These are phyloP conservation scores for Parasteatoda tepidariorum DNA, from an alignment of 1,140 invertebrate species.

Conservation along the genomic window DNA sequence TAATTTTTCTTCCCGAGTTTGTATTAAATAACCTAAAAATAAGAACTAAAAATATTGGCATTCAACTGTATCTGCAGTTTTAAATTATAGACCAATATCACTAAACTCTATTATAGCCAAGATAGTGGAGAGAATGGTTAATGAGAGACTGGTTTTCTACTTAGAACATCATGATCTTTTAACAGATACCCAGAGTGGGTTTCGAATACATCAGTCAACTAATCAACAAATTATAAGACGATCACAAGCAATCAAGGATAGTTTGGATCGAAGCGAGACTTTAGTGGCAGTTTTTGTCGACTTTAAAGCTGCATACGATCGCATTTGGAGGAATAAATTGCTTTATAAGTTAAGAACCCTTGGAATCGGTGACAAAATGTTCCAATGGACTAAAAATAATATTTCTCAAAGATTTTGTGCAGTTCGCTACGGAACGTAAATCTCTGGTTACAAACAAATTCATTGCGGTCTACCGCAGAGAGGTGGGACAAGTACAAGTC, in stretches of 20 bases:
- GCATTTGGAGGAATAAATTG: slow-evolving; percentile 16
- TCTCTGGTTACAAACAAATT: slow-evolving; percentile 1
- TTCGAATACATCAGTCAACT: slow-evolving; percentile 12
- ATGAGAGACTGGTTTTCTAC: slow-evolving; percentile 12
- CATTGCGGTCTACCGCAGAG: background rate
- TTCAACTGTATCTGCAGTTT: too few species aligned
- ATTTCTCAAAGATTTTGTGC: slow-evolving; percentile 23
- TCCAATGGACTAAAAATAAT: slow-evolving; percentile 10
- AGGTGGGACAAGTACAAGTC: too few species aligned
- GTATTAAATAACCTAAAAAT: too few species aligned
- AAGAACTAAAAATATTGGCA: too few species aligned
- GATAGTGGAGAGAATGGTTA: slow-evolving; percentile 9
- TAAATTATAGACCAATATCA: too few species aligned
- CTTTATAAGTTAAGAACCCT: slow-evolving; percentile 9
- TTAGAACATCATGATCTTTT: too few species aligned
- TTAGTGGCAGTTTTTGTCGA: slow-evolving; percentile 9
- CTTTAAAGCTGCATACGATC: slow-evolving; percentile 10
- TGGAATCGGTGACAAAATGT: slow-evolving; percentile 6
- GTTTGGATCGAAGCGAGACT: slow-evolving; percentile 7
- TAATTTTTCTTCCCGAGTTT: too few species aligned
- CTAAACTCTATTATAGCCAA: too few species aligned
- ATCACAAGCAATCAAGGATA: slow-evolving; percentile 8
- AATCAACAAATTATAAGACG: slow-evolving; percentile 13
- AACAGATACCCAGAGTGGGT: slow-evolving; percentile 6
- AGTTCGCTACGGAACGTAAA: background rate